phyloP scores from a whole-genome alignment of 2,113 vertebrate species.

The Leucopsar rothschildi region DNA sequence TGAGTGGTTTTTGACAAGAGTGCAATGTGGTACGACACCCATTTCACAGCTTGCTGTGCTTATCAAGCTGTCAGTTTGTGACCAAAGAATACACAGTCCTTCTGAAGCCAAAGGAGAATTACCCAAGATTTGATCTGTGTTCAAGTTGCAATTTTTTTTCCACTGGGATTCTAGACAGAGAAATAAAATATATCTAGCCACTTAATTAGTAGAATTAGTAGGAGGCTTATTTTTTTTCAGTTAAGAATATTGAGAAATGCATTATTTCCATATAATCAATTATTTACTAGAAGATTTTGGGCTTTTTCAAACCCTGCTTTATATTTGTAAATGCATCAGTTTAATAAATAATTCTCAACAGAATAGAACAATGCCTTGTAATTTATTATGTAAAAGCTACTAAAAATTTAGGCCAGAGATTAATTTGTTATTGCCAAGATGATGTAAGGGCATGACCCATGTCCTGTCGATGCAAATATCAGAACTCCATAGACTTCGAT shows the following conservation, averaged over 20 bases:
- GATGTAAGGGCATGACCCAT: neutral
- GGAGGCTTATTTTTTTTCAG: neutral
- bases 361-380: neutral
- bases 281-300: neutral
- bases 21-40: neutral
- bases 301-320: neutral
- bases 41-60: neutral
- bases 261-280: neutral
- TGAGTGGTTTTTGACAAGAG: neutral
- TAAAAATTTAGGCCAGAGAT: neutral
- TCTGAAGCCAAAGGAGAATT: neutral
- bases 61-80: neutral
- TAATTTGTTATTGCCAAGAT: neutral
- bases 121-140: neutral
- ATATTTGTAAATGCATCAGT: neutral
- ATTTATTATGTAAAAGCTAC: neutral
- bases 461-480: neutral
- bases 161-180: neutral
- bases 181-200: neutral
- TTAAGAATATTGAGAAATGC: neutral
- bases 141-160: neutral
- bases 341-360: neutral
- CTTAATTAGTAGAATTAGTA: neutral
- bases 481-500: neutral
- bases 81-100: neutral